Percentiles rank a stretch among this genome's conserved stretches.
These are phyloP conservation scores for Galleria mellonella DNA, from an alignment of 1,140 invertebrate genomes.

Conservation along the genomic window DNA sequence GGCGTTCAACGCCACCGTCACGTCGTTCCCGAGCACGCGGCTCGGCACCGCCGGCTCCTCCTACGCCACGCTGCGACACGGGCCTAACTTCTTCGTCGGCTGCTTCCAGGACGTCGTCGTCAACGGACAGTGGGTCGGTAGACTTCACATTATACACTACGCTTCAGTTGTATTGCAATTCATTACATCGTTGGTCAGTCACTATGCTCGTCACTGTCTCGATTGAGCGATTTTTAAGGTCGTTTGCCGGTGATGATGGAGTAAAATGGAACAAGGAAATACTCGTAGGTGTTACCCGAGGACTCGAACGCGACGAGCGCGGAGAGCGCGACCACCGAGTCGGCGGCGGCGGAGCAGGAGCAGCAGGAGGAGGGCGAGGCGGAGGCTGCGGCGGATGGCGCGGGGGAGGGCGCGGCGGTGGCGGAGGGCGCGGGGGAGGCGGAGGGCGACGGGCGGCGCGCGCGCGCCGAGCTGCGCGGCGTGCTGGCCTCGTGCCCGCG, in stretches of 20 bases:
- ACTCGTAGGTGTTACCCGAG: slow-evolving; percentile 38
- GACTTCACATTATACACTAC: neutral
- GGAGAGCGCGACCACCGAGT: slow-evolving; percentile 14
- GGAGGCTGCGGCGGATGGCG: slow-evolving; percentile 3
- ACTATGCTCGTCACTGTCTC: too few species aligned
- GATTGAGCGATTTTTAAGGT: too few species aligned
- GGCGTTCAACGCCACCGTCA: slow-evolving; percentile 81
- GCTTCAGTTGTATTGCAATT: neutral
- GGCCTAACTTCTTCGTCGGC: slow-evolving; percentile 87
- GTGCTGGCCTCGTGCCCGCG: slow-evolving; percentile 83
- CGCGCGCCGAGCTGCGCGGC: slow-evolving; percentile 36
- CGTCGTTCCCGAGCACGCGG: slow-evolving; percentile 87
- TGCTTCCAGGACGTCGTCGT: slow-evolving; percentile 94
- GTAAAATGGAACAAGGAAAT: too few species aligned
- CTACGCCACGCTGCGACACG: slow-evolving; percentile 79
- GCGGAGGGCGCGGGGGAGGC: slow-evolving; percentile 9
- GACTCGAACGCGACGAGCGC: slow-evolving; percentile 24
- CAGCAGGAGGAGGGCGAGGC: neutral
- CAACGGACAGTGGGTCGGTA: slow-evolving; percentile 82
- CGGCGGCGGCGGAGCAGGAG: too few species aligned
- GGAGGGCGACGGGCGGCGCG: slow-evolving; percentile 6
- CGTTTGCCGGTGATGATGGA: too few species aligned
- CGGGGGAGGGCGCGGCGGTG: slow-evolving; percentile 7
- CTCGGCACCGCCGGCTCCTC: slow-evolving; percentile 85
- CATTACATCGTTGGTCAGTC: too few species aligned